Evolutionary conservation across 2,888 invertebrate genomes (phyloP).

Genomic region (Morinoia aosen): DNA sequence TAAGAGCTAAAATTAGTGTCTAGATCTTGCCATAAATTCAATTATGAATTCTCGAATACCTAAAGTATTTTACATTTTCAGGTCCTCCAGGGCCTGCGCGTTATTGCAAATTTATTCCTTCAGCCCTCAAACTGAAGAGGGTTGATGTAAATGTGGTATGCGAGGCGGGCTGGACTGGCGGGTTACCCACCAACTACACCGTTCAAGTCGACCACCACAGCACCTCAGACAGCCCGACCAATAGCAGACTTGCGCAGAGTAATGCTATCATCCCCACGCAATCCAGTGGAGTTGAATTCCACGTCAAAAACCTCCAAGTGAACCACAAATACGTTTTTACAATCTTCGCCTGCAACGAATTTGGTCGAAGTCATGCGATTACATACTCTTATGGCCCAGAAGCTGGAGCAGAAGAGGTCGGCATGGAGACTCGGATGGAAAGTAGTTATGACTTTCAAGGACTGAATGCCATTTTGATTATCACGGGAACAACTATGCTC

Average conservation of each 20-base stretch:
- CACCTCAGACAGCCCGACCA: not conserved
- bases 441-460: not conserved
- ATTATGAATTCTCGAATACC: not conserved
- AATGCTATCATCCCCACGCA: not conserved
- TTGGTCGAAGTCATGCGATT: not conserved
- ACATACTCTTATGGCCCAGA: not conserved
- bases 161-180: constrained; percentile 33
- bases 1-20: not conserved
- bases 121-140: not conserved
- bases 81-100: constrained; percentile 12
- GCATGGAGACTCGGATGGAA: not conserved
- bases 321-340: not conserved
- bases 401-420: not conserved
- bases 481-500: not conserved
- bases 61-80: not conserved
- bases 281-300: not conserved
- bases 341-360: not conserved
- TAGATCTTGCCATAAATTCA: not conserved
- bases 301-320: not conserved
- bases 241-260: not conserved
- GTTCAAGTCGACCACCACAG: not conserved
- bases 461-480: not conserved
- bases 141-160: not conserved
- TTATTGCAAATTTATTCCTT: not conserved
- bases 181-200: constrained; percentile 12